Base-by-base conservation (phyloP, 1,140 invertebrate genomes). In the Bacillus rossius region DNA sequence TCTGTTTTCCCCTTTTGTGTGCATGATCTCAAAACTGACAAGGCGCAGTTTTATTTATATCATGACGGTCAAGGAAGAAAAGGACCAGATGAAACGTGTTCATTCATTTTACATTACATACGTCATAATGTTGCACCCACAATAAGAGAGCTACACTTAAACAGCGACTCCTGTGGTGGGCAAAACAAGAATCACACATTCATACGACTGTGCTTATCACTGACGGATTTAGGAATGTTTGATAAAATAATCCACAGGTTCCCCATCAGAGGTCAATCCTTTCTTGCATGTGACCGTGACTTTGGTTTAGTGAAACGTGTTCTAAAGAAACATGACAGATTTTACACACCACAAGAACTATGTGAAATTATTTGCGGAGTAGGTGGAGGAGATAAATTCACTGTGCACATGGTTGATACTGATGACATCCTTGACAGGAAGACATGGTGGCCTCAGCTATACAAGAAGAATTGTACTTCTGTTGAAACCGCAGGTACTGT, bases 231-330 rank as follows among this genome's bases (percentile, higher is more conserved):
- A 17, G 26, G 34, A 29, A 22, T 2, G 20, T 41, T 55, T 41
- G 38, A 41, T 41, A 41, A 22, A 41, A 41, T 55, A 20, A 55
- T 41, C 22, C 52, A 55, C 52, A 41, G 40, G 16, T 55, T 55
- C 26, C 57, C 56, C 26, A 55, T 64, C n/a, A 52, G 61, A 49
- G 55, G 54, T 29, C 60, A 64, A 34, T 61, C 54, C 19, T 64
- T 61, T 51, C 50, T 62, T 26, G 55, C 57, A 34, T 64, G 63
- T 57, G 63, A 62, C 45, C 22, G 60, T 23, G 57, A 62, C 55
- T 10, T 34, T 10, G 59, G 59, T 53, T 34, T 34, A 34, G 29
- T 34, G 29, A 34, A 34, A 34, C 29, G 29, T 34, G 40, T 42
- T 8, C 42, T 54, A 37, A 62, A 62, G 25, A 62, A 64, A 57